Percentiles rank a stretch among this genome's conserved stretches.
phyloP scores from a whole-genome alignment of 2,888 invertebrate species.

The Caenorhabditis zanzibari region DNA sequence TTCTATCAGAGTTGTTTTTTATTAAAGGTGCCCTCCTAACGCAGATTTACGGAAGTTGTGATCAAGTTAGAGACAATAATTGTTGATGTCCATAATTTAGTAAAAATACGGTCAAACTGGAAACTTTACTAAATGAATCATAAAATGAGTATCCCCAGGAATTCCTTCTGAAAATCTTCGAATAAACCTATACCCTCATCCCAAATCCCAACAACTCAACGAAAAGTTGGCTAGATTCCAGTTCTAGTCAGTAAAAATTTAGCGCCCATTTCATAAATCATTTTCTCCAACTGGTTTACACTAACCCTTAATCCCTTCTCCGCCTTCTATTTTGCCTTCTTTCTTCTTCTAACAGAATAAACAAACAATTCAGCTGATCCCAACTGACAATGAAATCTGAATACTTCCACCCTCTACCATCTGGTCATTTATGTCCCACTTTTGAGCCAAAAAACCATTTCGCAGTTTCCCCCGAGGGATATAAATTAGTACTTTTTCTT shows the following conservation, averaged over 20 bases:
- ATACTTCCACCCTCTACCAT: slow-evolving; percentile 34
- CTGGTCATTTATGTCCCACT: slow-evolving; percentile 25
- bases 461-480: slow-evolving; percentile 21
- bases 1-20: no score
- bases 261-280: slow-evolving; percentile 19
- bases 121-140: no score
- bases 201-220: no score
- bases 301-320: slow-evolving; percentile 43
- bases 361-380: slow-evolving; percentile 45
- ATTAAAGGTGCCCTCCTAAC: no score
- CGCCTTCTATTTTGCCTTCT: slow-evolving; percentile 24
- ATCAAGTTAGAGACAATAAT: no score
- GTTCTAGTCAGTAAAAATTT: background rate
- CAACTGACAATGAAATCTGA: slow-evolving; percentile 49
- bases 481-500: slow-evolving; percentile 52
- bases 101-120: no score
- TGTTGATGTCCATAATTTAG: no score
- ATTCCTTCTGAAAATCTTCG: no score
- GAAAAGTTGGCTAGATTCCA: no score
- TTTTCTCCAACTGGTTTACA: slow-evolving; percentile 50
- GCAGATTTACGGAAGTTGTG: no score
- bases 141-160: no score
- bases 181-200: no score
- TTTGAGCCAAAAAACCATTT: slow-evolving; percentile 28
- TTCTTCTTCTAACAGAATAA: slow-evolving; percentile 22